Base-by-base conservation (phyloP, 2,113 vertebrate species). In the Istiophorus platypterus region DNA sequence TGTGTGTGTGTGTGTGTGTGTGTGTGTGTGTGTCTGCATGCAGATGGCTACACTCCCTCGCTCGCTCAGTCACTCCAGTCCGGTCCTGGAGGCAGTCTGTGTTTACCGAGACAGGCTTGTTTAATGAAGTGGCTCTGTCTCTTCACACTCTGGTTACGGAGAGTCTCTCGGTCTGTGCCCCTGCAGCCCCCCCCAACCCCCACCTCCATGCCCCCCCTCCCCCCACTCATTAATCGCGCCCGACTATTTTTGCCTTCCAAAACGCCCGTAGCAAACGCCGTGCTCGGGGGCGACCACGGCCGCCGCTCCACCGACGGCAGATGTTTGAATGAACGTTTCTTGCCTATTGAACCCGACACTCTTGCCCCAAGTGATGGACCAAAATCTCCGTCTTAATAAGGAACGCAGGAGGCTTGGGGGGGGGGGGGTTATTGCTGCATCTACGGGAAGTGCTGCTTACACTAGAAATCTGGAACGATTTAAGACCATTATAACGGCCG, bases 61-160 rank as follows among this genome's bases (percentile, higher is more conserved):
- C 2, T 76, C 70, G 7, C 52, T 87, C 79, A 70, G 51, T 82
- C 45, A 54, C 31, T 85, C 6, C 79, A 71, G 76, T n/a, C 59
- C 72, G 26, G 71, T 91, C 87, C 90, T 86, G 83, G 24, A 86
- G 85, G 86, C 86, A 41, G 79, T 34, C 59, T 42, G 74, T 77
- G 87, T 88, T 86, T 82, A 84, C 83, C 1, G 76, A 90, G 85
- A 86, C 87, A 61, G 85, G 54, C 52, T 66, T 66, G 29, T 76
- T 86, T 89, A 90, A 91, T 89, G 89, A 90, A 92, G 87, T 85
- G 84, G 76, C 18, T 81, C 89, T 61, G 81, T 89, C 81, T 89
- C 80, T 78, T 85, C 85, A 84, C 86, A 85, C 85, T 88, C 85
- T 84, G 68, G 85, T 85, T 84, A 66, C 87, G 74, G 57, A 86